phyloP scores from a whole-genome alignment of 2,888 invertebrate genomes.

The Xylophagus ater region DNA sequence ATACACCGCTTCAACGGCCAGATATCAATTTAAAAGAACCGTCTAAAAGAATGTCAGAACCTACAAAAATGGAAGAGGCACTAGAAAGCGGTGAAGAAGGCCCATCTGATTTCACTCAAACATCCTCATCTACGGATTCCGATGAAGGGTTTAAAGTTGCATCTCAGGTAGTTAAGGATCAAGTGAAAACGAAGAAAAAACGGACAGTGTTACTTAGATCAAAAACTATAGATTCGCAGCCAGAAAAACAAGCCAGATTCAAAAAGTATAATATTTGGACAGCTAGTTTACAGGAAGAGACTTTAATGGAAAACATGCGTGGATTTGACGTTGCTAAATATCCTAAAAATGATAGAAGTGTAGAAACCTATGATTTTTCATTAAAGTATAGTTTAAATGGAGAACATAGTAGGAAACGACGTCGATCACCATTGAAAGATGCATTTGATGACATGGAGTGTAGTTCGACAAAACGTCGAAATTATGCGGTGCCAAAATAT shows the following conservation, averaged over 20 bases:
- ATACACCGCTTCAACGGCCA: constrained; percentile 35
- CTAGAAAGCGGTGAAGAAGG: constrained; percentile 23
- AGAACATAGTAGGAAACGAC: constrained; percentile 31
- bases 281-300: constrained; percentile 61
- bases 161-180: constrained; percentile 13
- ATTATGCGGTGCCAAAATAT: constrained; percentile 25
- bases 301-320: constrained; percentile 64
- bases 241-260: constrained; percentile 39
- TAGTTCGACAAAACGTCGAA: constrained; percentile 22
- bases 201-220: constrained; percentile 12
- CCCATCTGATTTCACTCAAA: constrained; percentile 26
- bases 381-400: constrained; percentile 51
- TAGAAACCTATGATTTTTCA: constrained; percentile 68
- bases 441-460: constrained; percentile 18
- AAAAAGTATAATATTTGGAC: constrained; percentile 72
- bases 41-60: background rate
- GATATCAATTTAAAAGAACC: constrained; percentile 12
- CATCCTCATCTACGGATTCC: constrained; percentile 28
- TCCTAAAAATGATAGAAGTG: constrained; percentile 50
- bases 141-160: constrained; percentile 29
- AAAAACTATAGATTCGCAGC: too few species aligned
- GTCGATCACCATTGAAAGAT: background rate
- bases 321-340: constrained; percentile 62
- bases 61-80: constrained; percentile 18
- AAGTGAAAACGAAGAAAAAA: constrained; percentile 24